These are phyloP conservation scores for Aegotheles bennettii DNA, from an alignment of 2,113 vertebrate species.

Conservation along the genomic window DNA sequence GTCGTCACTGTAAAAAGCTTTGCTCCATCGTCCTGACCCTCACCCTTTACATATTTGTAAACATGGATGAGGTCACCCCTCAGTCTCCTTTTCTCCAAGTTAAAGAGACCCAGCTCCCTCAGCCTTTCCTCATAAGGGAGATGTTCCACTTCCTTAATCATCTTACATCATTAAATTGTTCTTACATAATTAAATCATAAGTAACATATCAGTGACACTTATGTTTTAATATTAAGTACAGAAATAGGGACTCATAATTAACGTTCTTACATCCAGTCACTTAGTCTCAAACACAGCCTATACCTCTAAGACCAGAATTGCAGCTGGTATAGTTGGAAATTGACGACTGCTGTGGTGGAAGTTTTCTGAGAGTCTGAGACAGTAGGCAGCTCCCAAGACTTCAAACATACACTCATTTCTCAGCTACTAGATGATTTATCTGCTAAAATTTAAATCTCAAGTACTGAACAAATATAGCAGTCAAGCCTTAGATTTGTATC, in stretches of 20 bases:
- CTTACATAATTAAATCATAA: neutral
- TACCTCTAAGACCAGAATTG: neutral
- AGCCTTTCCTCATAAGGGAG: no score
- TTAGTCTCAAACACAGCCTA: neutral
- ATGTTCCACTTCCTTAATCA: no score
- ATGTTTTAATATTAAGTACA: neutral
- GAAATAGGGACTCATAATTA: neutral
- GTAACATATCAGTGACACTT: neutral
- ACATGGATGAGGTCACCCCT: no score
- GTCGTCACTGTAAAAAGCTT: no score
- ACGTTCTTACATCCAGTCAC: neutral
- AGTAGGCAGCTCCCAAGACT: neutral
- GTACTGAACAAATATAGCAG: neutral
- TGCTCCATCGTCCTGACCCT: no score
- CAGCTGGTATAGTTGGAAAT: neutral
- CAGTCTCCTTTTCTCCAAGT: no score
- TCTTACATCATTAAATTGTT: no score
- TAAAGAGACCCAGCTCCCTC: no score
- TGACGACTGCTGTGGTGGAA: neutral
- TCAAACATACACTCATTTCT: neutral
- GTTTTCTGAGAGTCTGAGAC: neutral
- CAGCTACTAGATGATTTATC: neutral
- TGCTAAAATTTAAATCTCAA: neutral
- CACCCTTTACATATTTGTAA: no score
- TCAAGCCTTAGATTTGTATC: neutral